These are phyloP conservation scores for Agrochola lychnidis DNA, from an alignment of 2,888 invertebrate genomes.

Conservation along the genomic window DNA sequence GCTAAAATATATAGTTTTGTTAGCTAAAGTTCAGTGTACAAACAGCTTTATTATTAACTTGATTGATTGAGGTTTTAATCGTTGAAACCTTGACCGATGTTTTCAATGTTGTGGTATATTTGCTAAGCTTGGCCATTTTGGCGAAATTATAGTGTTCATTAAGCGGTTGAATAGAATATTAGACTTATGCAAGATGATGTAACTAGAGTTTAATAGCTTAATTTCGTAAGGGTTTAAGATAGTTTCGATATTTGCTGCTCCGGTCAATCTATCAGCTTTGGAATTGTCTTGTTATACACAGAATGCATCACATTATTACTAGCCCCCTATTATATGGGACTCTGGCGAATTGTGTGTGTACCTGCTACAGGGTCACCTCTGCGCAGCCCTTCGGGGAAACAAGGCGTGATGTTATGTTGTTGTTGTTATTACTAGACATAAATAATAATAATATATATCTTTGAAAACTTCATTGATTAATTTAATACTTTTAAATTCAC, in stretches of 20 bases:
- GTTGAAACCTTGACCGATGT: conserved; percentile 23
- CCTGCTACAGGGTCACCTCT: too few species aligned
- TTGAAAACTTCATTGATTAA: background rate
- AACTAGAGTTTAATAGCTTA: conserved; percentile 1
- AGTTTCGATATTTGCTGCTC: background rate
- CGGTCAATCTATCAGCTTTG: background rate
- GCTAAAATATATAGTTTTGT: conserved; percentile 38
- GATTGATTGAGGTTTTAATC: conserved; percentile 57
- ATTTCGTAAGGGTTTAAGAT: too few species aligned
- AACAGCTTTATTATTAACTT: conserved; percentile 57
- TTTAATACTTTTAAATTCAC: background rate
- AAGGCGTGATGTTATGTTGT: too few species aligned
- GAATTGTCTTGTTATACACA: background rate
- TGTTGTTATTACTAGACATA: background rate
- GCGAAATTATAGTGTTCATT: conserved; percentile 4
- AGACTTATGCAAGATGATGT: background rate
- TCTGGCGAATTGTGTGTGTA: too few species aligned
- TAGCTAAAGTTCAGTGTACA: conserved; percentile 30
- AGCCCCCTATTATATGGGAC: too few species aligned
- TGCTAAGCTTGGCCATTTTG: conserved; percentile 8
- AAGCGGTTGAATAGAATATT: background rate
- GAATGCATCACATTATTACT: background rate
- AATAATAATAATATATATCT: background rate
- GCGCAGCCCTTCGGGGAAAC: too few species aligned
- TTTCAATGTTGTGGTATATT: conserved; percentile 28